A percentile compares a stretch with the other conserved stretches of the same genome.
Conservation (phyloP, 2,797 vertebrate genomes). For the Emydoidea blandingii region DNA sequence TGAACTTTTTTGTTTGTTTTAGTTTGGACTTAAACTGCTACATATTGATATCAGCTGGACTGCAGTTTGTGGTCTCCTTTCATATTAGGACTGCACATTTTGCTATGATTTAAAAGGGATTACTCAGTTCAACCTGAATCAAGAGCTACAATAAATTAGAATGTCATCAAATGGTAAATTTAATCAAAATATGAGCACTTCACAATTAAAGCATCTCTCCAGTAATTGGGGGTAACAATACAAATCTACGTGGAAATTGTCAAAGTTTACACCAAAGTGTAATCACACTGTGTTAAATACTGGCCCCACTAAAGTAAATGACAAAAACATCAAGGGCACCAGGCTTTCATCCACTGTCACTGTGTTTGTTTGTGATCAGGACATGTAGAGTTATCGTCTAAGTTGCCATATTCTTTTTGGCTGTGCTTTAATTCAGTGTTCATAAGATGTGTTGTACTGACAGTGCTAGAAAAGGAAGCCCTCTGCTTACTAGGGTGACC, state of each 20-base stretch:
- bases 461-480: not conserved
- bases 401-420: not conserved
- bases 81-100: not conserved
- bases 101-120: slow-evolving; percentile 6
- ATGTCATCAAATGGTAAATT: slow-evolving; percentile 23
- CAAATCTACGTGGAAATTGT: not conserved
- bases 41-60: slow-evolving; percentile 2
- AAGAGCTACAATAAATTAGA: slow-evolving; percentile 1
- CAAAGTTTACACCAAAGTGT: not conserved
- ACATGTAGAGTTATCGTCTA: not conserved
- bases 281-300: not conserved
- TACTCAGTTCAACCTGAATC: not conserved
- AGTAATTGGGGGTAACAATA: not conserved
- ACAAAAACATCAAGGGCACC: not conserved
- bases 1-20: slow-evolving; percentile 43
- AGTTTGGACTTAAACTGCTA: not conserved
- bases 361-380: not conserved
- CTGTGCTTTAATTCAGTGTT: not conserved
- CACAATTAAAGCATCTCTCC: not conserved
- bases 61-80: not conserved
- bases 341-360: not conserved
- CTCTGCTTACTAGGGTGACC: not conserved
- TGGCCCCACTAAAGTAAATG: not conserved
- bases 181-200: not conserved
- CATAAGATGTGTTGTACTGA: not conserved